Conservation (phyloP, 2,797 vertebrate genomes). For the Muscicapa comitata region DNA sequence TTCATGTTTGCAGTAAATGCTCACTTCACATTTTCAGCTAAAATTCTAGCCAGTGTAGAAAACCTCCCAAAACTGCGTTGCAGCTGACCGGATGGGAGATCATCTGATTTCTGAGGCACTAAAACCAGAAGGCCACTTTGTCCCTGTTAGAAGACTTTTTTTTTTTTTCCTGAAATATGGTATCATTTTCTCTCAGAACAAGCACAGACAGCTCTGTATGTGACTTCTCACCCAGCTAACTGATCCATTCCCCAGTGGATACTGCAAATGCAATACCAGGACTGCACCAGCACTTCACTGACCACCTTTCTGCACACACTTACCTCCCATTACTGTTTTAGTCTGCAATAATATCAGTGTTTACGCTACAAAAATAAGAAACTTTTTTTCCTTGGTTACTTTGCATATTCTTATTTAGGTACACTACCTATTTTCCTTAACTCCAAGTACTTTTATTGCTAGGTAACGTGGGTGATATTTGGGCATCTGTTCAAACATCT, state of each 20-base stretch:
- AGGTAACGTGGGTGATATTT: not conserved
- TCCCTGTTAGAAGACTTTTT: not conserved
- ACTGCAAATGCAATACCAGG: not conserved
- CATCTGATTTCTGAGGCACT: not conserved
- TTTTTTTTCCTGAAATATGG: not conserved
- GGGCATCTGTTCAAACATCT: conserved; percentile 20
- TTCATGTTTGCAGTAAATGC: not conserved
- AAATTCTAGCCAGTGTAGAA: not conserved
- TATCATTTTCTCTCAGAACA: not conserved
- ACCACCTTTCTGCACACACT: not conserved
- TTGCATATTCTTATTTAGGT: not conserved
- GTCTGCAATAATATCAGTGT: not conserved
- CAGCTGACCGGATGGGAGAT: not conserved
- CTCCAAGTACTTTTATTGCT: not conserved
- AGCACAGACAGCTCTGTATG: not conserved
- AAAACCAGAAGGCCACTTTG: not conserved
- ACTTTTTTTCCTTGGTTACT: not conserved
- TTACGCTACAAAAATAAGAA: conserved; percentile 12
- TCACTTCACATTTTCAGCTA: not conserved
- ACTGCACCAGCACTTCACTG: not conserved
- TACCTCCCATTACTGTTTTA: not conserved
- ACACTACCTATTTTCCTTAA: not conserved
- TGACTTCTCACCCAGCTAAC: not conserved
- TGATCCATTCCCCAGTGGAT: accelerated
- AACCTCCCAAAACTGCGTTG: not conserved